Evolutionary conservation across 2,888 invertebrate species (phyloP).

Genomic region (Gymnoscelis rufifasciata): DNA sequence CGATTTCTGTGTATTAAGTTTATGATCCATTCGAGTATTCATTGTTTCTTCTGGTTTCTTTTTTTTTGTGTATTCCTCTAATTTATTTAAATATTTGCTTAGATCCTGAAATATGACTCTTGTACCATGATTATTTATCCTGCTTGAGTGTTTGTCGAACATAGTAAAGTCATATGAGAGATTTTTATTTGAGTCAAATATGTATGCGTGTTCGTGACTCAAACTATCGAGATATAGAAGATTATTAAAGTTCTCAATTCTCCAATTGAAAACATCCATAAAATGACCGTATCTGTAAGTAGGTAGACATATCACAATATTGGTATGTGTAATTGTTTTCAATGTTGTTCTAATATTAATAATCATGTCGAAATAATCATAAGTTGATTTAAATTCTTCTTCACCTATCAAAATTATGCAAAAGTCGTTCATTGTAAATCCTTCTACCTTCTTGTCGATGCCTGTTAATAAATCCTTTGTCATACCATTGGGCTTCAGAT

Average conservation of each 20-base stretch:
- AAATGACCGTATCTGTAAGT: background rate
- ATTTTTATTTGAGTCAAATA: background rate
- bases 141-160: background rate
- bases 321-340: background rate
- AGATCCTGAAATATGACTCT: background rate
- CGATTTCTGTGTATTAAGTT: background rate
- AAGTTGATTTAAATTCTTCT: slow-evolving; percentile 1
- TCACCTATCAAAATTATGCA: slow-evolving; percentile 3
- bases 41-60: background rate
- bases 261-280: slow-evolving; percentile 8
- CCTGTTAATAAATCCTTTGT: background rate
- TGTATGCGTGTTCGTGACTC: background rate
- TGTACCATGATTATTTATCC: background rate
- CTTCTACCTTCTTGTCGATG: background rate
- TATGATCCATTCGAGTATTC: background rate
- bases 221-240: background rate
- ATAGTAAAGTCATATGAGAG: background rate
- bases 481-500: background rate
- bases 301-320: background rate
- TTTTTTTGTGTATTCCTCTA: background rate
- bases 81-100: background rate
- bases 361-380: background rate
- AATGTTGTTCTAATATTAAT: background rate
- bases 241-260: slow-evolving; percentile 11
- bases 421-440: slow-evolving; percentile 3